phyloP scores from a whole-genome alignment of 2,888 invertebrate species.

The Scaeva pyrastri region DNA sequence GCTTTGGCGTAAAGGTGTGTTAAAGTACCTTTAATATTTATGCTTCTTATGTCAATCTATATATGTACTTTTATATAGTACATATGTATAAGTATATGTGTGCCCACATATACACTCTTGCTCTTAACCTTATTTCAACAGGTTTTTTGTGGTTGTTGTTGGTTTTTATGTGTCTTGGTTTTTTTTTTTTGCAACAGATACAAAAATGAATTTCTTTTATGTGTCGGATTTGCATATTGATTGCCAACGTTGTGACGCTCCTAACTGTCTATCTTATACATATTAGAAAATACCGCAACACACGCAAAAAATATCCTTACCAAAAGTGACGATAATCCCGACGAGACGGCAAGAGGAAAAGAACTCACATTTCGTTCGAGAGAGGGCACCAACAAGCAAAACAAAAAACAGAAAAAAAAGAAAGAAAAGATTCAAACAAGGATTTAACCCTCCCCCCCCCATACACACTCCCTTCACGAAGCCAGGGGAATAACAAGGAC shows the following conservation, averaged over 20 bases:
- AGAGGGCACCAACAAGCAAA: too few relatives aligned
- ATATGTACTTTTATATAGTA: neutral
- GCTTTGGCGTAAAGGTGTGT: constrained; percentile 23
- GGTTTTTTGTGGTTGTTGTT: constrained; percentile 46
- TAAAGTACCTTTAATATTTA: constrained; percentile 44
- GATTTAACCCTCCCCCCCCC: constrained; percentile 9
- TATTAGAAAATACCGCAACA: constrained; percentile 72
- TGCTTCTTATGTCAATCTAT: constrained; percentile 42
- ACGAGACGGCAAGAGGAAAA: constrained; percentile 24
- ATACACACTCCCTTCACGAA: neutral
- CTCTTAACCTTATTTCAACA: constrained; percentile 62
- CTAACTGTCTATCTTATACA: constrained; percentile 56
- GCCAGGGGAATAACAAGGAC: constrained; percentile 24
- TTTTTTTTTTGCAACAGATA: neutral
- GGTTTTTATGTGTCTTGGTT: neutral
- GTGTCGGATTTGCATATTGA: constrained; percentile 69
- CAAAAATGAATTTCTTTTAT: constrained; percentile 45
- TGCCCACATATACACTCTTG: neutral
- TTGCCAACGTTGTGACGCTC: constrained; percentile 60
- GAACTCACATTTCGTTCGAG: neutral
- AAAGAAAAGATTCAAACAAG: constrained; percentile 22
- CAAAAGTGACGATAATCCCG: constrained; percentile 53
- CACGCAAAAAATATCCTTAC: constrained; percentile 54
- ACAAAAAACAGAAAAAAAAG: constrained; percentile 15
- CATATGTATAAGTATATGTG: too few relatives aligned